Percentiles rank a stretch among this genome's conserved stretches.
Conservation (phyloP, 2,888 invertebrate species). For the Diogma glabrata region DNA sequence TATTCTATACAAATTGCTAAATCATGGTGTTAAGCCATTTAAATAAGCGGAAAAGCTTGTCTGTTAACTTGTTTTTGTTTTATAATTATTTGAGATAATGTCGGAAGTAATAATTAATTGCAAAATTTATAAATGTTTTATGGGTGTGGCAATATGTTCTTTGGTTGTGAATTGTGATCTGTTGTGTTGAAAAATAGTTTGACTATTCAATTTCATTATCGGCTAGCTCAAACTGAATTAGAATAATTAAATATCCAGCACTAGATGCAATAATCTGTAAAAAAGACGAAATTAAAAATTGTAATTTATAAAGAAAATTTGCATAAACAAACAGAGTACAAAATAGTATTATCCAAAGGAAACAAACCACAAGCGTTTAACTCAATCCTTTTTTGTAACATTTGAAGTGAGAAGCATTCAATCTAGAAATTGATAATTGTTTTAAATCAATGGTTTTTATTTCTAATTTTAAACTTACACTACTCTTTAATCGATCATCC, state of each 20-base stretch:
- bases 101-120: too few species aligned
- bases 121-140: too few species aligned
- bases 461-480: not conserved
- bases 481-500: not conserved
- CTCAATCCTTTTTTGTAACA: constrained; percentile 6
- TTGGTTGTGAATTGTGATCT: too few species aligned
- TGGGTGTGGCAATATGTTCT: too few species aligned
- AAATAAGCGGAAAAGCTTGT: too few species aligned
- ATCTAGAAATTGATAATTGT: constrained; percentile 1
- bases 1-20: too few species aligned
- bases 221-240: constrained; percentile 10
- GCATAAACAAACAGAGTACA: constrained; percentile 8
- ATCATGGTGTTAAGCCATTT: too few species aligned
- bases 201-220: constrained; percentile 5
- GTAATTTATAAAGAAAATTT: not conserved
- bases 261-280: constrained; percentile 8
- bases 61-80: too few species aligned
- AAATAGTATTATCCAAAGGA: constrained; percentile 2
- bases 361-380: constrained; percentile 7
- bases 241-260: constrained; percentile 11
- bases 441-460: too few species aligned
- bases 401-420: constrained; percentile 7
- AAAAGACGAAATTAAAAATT: too few species aligned
- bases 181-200: too few species aligned
- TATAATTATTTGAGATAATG: too few species aligned